A percentile compares a stretch with the other conserved stretches of the same genome.
Evolutionary conservation across 2,888 invertebrate species (phyloP).

Genomic region (Lacanobia wlatinum): DNA sequence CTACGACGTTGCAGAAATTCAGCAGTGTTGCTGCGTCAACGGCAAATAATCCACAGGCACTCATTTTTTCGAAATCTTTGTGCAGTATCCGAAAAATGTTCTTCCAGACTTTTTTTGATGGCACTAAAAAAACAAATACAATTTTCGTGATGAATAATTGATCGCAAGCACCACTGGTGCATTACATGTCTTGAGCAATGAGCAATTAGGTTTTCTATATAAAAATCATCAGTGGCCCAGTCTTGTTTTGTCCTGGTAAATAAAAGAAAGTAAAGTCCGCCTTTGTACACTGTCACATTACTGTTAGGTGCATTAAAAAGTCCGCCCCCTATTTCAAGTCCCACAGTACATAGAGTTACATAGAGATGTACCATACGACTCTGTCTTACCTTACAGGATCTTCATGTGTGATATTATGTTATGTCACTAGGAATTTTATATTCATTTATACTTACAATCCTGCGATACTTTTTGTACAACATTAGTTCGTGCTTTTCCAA

Average conservation of each 20-base stretch:
- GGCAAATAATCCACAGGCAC: conserved; percentile 42
- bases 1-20: conserved; percentile 41
- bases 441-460: conserved; percentile 43
- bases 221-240: background rate
- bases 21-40: conserved; percentile 41
- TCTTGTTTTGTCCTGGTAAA: background rate
- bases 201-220: background rate
- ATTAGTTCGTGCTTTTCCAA: conserved; percentile 26
- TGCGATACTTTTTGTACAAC: conserved; percentile 33
- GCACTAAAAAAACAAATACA: conserved; percentile 7
- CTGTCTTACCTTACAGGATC: background rate
- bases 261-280: too few species aligned
- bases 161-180: background rate
- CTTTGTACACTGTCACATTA: too few species aligned
- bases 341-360: too few species aligned
- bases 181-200: background rate
- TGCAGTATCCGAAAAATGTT: conserved; percentile 48
- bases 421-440: background rate
- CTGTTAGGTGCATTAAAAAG: too few species aligned
- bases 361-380: background rate
- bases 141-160: too few species aligned
- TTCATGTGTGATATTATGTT: background rate
- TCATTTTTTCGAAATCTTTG: conserved; percentile 38
- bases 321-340: too few species aligned
- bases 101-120: conserved; percentile 54